Conservation (phyloP, 53 echinoderm and acorn worm species). For the Astropecten irregularis region DNA sequence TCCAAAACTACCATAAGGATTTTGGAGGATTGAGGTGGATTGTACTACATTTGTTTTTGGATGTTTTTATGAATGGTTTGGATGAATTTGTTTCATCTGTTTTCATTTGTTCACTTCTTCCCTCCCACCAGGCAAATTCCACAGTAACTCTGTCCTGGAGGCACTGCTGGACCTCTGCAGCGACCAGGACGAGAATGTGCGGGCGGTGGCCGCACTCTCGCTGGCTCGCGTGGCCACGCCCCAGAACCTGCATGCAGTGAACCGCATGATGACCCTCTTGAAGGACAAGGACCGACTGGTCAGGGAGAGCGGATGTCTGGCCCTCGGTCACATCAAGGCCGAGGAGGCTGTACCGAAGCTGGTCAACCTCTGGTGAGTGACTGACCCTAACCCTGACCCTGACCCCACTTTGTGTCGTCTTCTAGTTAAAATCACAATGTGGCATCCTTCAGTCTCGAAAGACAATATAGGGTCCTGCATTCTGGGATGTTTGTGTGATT, state of each 20-base stretch:
- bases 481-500: too few relatives aligned
- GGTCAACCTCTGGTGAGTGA: conserved; percentile 85
- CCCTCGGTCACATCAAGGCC: conserved; percentile 90
- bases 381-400: background rate
- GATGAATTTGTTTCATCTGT: too few relatives aligned
- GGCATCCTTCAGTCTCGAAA: too few relatives aligned
- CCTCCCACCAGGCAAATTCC: conserved; percentile 77
- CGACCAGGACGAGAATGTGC: conserved; percentile 83
- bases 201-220: conserved; percentile 89
- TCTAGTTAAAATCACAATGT: too few relatives aligned
- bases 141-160: conserved; percentile 81
- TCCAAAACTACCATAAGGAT: too few relatives aligned
- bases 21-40: too few relatives aligned
- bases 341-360: conserved; percentile 74
- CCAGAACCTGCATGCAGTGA: conserved; percentile 72
- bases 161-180: conserved; percentile 91
- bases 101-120: background rate
- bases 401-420: too few relatives aligned
- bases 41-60: too few relatives aligned
- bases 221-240: conserved; percentile 73
- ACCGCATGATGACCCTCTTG: conserved; percentile 69
- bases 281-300: conserved; percentile 88
- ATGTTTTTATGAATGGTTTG: too few relatives aligned
- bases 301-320: conserved; percentile 92
- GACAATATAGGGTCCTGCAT: too few relatives aligned